phyloP scores from a whole-genome alignment of 2,797 vertebrate species.

The Glyptemys insculpta region DNA sequence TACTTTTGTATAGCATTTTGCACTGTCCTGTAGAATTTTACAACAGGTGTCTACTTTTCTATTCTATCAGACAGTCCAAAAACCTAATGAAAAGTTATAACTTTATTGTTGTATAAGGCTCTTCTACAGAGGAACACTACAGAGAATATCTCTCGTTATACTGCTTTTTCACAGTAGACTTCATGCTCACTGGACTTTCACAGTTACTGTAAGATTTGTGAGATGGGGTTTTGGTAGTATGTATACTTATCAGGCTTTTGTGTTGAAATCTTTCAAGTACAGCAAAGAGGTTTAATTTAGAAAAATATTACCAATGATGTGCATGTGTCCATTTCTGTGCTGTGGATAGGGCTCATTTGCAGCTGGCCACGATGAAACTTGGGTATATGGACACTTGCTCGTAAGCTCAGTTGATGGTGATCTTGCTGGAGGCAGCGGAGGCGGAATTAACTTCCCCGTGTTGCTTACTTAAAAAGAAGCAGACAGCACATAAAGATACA shows the following conservation, averaged over 20 bases:
- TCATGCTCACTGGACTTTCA: background rate
- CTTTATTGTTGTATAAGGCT: background rate
- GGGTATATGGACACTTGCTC: constrained; percentile 86
- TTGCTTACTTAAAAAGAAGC: constrained; percentile 70
- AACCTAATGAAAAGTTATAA: background rate
- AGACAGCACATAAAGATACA: constrained; percentile 6
- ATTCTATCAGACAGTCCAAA: background rate
- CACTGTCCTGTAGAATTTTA: background rate
- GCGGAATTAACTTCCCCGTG: constrained; percentile 87
- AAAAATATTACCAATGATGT: constrained; percentile 81
- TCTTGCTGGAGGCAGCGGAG: constrained; percentile 92
- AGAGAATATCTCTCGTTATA: background rate
- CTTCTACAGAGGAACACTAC: background rate
- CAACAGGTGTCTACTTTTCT: background rate
- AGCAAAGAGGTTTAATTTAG: background rate
- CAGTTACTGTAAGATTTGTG: background rate
- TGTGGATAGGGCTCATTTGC: constrained; percentile 59
- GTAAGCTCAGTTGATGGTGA: constrained; percentile 94
- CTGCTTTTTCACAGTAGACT: background rate
- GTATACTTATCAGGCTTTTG: background rate
- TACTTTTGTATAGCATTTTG: background rate
- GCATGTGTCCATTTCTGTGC: constrained; percentile 88
- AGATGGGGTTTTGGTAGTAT: background rate
- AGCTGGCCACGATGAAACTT: constrained; percentile 76
- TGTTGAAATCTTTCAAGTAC: background rate